Evolutionary conservation across 2,888 invertebrate species (phyloP), one percentile per base, ranked within the genome.

Genomic region (Pheosia gnoma): DNA sequence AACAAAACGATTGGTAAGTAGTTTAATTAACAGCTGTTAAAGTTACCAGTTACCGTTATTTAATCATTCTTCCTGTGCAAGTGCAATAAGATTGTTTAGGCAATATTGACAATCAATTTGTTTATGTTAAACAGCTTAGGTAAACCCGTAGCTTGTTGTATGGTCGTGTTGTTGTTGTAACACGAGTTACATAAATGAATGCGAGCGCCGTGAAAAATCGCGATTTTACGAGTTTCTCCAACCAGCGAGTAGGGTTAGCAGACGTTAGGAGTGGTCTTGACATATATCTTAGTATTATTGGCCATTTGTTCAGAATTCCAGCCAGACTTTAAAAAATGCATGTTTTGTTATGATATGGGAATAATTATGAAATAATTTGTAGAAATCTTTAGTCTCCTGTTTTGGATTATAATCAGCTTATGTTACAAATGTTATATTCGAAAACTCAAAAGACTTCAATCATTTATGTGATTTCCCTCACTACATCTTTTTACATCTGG

Each of bases 1-100:
- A 97, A 97, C 85, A 97, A 96, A 85, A 96, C 96, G 61, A 94
- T 97, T 71, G 96, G 98, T 97, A 84, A 95, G 96, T 94, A 13
- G 3, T n/a, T 47, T 8, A n/a, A 47, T n/a, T 11, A 47, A n/a
- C n/a, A n/a, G n/a, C n/a, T n/a, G n/a, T n/a, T n/a, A n/a, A n/a
- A n/a, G n/a, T n/a, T n/a, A 41, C 8, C 5, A 41, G 8, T 3
- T 41, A 41, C 41, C 9, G 8, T 8, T 45, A 10, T 8, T 10
- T 45, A 7, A 45, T 45, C 3, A 10, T 45, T 7, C 43, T 45
- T 39, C 7, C 5, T 39, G 5, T 6, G 39, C 39, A 8, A 8
- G 5, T 47, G n/a, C 47, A n/a, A 47, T n/a, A n/a, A 45, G 10
- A 47, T 47, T 47, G 4, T 43, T 8, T 8, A 43, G 10, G 43